Percentiles rank a stretch among this genome's conserved stretches.
phyloP scores from a whole-genome alignment of 2,888 invertebrate species.

The Xylota segnis region DNA sequence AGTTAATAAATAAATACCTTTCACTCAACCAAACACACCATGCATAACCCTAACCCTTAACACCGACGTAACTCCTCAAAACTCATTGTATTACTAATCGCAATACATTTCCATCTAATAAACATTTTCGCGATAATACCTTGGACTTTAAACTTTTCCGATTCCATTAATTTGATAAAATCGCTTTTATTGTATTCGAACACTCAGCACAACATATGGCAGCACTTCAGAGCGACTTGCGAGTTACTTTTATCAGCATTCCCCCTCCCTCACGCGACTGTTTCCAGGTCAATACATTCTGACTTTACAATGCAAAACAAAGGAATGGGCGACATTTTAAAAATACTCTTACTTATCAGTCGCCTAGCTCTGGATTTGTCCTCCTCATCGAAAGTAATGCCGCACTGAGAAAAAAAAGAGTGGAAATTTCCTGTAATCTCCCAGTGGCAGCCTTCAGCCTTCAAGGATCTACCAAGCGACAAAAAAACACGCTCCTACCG shows the following conservation, averaged over 20 bases:
- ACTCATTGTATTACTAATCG: conserved; percentile 17
- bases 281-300: conserved; percentile 26
- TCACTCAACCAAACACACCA: no score
- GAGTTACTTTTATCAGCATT: conserved; percentile 1
- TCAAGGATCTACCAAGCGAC: background rate
- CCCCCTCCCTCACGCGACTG: background rate
- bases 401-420: no score
- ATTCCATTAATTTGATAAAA: conserved; percentile 21
- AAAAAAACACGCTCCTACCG: background rate
- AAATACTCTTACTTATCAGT: conserved; percentile 15
- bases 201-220: background rate
- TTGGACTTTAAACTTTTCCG: conserved; percentile 46
- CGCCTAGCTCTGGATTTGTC: background rate
- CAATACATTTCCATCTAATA: conserved; percentile 30
- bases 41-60: background rate
- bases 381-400: background rate
- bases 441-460: background rate
- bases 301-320: conserved; percentile 25
- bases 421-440: background rate
- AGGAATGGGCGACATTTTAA: background rate
- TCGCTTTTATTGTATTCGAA: background rate
- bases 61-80: background rate
- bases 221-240: background rate
- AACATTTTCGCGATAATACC: conserved; percentile 40
- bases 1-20: no score